These are phyloP conservation scores for silkworm (Bombyx mori) DNA, from an alignment of 1,140 invertebrate species.

Conservation along the genomic window DNA sequence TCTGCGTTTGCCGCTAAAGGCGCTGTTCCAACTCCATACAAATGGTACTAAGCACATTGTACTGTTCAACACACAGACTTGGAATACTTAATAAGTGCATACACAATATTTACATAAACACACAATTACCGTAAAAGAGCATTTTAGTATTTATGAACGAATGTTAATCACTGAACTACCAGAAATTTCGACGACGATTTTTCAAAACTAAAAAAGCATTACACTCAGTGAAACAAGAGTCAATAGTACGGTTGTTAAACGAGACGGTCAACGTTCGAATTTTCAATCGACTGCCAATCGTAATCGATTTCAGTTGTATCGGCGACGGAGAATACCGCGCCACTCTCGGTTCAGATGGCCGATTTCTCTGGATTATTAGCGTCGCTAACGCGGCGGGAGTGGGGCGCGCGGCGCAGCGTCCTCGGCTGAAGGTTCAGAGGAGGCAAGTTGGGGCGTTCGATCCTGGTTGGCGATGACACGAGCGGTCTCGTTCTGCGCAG, in stretches of 20 bases:
- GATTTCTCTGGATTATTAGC: constrained; percentile 70
- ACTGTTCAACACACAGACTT: no score
- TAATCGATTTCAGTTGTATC: constrained; percentile 55
- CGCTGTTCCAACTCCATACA: background rate
- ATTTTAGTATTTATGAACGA: no score
- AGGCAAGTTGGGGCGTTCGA: constrained; percentile 84
- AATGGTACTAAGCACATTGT: no score
- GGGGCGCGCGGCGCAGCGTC: constrained; percentile 71
- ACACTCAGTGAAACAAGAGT: background rate
- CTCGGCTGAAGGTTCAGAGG: constrained; percentile 80
- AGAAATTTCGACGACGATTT: no score
- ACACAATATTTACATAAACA: no score
- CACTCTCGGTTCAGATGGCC: constrained; percentile 65
- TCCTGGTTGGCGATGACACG: constrained; percentile 83
- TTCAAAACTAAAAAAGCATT: no score
- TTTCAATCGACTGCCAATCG: constrained; percentile 47
- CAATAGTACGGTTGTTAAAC: constrained; percentile 26
- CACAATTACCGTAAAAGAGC: no score
- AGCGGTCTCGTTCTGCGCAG: constrained; percentile 66
- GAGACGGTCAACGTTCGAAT: constrained; percentile 53
- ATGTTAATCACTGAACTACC: no score
- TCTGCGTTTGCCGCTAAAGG: no score
- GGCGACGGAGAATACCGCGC: constrained; percentile 69
- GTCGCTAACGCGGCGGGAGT: constrained; percentile 75
- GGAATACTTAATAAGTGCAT: no score